These are phyloP conservation scores for Sphecodes monilicornis DNA, from an alignment of 2,888 invertebrate genomes.

Conservation along the genomic window DNA sequence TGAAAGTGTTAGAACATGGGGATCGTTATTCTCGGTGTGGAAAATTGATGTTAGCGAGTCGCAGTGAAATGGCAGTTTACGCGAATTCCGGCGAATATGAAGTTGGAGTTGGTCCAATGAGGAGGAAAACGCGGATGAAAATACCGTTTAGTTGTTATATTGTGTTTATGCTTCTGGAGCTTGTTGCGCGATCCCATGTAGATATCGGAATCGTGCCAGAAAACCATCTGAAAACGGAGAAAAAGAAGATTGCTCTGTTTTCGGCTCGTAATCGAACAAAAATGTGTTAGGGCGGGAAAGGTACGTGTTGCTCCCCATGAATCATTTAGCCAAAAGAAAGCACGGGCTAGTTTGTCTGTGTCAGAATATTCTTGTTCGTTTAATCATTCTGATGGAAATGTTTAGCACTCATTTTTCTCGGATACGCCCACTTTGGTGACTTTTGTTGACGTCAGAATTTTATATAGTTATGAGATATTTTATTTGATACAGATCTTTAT, in stretches of 20 bases:
- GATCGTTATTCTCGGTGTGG: slow-evolving; percentile 35
- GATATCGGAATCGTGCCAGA: slow-evolving; percentile 37
- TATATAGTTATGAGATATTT: neutral
- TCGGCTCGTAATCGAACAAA: slow-evolving; percentile 4
- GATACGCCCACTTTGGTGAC: slow-evolving; percentile 28
- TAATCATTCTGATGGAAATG: slow-evolving; percentile 40
- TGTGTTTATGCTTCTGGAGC: slow-evolving; percentile 59
- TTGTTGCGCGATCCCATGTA: slow-evolving; percentile 45
- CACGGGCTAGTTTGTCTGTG: slow-evolving; percentile 14
- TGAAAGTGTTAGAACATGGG: slow-evolving; percentile 18
- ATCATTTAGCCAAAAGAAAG: slow-evolving; percentile 60
- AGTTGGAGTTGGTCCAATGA: slow-evolving; percentile 55
- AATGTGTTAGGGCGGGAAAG: neutral
- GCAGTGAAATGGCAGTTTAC: slow-evolving; percentile 29
- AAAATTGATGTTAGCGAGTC: slow-evolving; percentile 13
- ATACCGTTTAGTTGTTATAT: slow-evolving; percentile 56
- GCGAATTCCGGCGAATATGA: slow-evolving; percentile 38
- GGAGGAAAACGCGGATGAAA: slow-evolving; percentile 46
- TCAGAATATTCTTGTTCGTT: slow-evolving; percentile 51
- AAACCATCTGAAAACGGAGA: neutral
- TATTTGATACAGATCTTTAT: neutral
- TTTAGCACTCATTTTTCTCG: slow-evolving; percentile 32
- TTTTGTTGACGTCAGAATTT: slow-evolving; percentile 4
- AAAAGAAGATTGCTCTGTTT: slow-evolving; percentile 6
- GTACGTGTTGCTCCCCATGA: slow-evolving; percentile 46